Conservation (phyloP, 2,888 invertebrate species). For the Aphodius sticticus region DNA sequence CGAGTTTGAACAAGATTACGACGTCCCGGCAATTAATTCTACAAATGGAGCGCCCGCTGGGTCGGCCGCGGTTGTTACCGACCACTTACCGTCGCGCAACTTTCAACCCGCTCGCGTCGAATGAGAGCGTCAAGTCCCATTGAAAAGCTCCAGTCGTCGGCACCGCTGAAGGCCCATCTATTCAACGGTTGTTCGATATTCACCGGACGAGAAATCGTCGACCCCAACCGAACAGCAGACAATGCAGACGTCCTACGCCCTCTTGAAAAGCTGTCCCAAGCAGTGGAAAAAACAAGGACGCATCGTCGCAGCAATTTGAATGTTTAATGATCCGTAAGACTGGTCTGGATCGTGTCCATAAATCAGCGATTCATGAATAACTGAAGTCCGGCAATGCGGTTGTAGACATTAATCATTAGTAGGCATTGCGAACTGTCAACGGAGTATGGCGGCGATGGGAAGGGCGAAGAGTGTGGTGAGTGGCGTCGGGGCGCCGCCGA, state of each 20-base stretch:
- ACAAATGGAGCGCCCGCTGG: background rate
- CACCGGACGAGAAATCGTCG: background rate
- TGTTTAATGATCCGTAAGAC: constrained; percentile 44
- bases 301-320: constrained; percentile 36
- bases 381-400: constrained; percentile 41
- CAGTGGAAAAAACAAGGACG: constrained; percentile 10
- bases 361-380: constrained; percentile 44
- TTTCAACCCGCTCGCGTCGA: background rate
- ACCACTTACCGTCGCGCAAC: background rate
- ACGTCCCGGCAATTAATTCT: background rate
- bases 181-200: background rate
- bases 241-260: background rate
- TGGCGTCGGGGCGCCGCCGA: constrained; percentile 1
- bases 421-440: constrained; percentile 33
- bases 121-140: background rate
- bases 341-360: constrained; percentile 40
- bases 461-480: background rate
- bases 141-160: background rate
- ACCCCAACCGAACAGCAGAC: background rate
- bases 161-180: background rate
- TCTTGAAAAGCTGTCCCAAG: constrained; percentile 18
- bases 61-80: background rate
- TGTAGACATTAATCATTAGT: constrained; percentile 45
- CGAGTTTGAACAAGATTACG: background rate
- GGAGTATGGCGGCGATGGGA: background rate